Conservation (phyloP, 2,888 invertebrate species). For the Octonoba sinensis region DNA sequence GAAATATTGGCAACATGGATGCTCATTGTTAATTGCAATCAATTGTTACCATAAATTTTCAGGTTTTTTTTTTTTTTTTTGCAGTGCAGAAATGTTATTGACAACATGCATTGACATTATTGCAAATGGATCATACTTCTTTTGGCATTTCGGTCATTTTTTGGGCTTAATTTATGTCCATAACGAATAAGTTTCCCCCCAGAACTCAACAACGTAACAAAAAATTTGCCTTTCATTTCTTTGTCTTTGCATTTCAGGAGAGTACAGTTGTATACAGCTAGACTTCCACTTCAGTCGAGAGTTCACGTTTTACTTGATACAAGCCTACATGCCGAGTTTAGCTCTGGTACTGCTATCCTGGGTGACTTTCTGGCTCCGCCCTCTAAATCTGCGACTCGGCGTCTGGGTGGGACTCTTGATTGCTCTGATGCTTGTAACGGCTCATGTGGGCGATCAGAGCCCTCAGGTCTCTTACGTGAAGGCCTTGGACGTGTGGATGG, state of each 20-base stretch:
- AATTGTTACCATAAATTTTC: too few relatives aligned
- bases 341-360: slow-evolving; percentile 97
- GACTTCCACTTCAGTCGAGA: slow-evolving; percentile 95
- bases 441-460: slow-evolving; percentile 90
- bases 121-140: too few relatives aligned
- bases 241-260: slow-evolving; percentile 79
- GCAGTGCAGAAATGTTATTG: too few relatives aligned
- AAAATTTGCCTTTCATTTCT: slow-evolving; percentile 66
- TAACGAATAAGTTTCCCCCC: too few relatives aligned
- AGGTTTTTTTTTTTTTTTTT: too few relatives aligned
- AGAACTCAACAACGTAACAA: too few relatives aligned
- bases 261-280: slow-evolving; percentile 97
- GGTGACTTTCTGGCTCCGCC: slow-evolving; percentile 96
- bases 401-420: slow-evolving; percentile 94
- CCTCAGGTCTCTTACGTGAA: slow-evolving; percentile 99
- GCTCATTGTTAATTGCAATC: too few relatives aligned
- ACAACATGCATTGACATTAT: too few relatives aligned
- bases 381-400: slow-evolving; percentile 93
- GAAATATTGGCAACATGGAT: too few relatives aligned
- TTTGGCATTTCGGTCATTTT: too few relatives aligned
- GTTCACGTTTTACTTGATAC: slow-evolving; percentile 98
- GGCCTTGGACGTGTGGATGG: slow-evolving; percentile 97
- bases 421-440: slow-evolving; percentile 97
- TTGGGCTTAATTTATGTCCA: too few relatives aligned
- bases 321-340: slow-evolving; percentile 99